phyloP scores from a whole-genome alignment of 1,140 invertebrate species.

The Leptopilina clavipes region DNA sequence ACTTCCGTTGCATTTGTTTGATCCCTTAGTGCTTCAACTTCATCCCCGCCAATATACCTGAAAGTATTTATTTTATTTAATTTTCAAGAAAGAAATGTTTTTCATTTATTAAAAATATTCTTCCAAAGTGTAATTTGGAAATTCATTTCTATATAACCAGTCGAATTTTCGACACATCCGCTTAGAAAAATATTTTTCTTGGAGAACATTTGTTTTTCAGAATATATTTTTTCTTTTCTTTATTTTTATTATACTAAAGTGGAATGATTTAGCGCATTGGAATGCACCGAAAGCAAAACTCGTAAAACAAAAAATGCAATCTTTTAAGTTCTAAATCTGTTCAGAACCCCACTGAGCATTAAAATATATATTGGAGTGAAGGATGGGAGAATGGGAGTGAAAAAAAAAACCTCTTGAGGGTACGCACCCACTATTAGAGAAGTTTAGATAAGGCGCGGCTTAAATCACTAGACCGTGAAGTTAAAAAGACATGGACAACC shows the following conservation, averaged over 20 bases:
- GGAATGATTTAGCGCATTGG: background rate
- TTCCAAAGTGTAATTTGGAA: too few relatives aligned
- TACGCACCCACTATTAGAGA: constrained; percentile 37
- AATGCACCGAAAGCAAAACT: background rate
- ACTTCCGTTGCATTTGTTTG: constrained; percentile 90
- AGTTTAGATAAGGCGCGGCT: constrained; percentile 65
- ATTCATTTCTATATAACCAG: too few relatives aligned
- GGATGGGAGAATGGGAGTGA: constrained; percentile 13
- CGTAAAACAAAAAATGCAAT: constrained; percentile 29
- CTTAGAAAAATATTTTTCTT: too few relatives aligned
- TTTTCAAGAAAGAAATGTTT: too few relatives aligned
- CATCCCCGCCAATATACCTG: constrained; percentile 79
- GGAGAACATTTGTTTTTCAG: background rate
- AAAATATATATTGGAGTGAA: constrained; percentile 5
- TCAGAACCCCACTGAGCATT: constrained; percentile 11
- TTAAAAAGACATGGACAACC: constrained; percentile 59
- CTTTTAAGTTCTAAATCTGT: constrained; percentile 28
- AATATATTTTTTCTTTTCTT: background rate
- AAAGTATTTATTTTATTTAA: background rate
- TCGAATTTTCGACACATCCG: too few relatives aligned
- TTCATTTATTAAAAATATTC: too few relatives aligned
- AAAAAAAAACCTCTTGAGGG: constrained; percentile 16
- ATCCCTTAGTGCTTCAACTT: constrained; percentile 77
- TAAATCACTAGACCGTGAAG: constrained; percentile 67
- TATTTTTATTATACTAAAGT: background rate